Base-by-base conservation (phyloP, 2,797 vertebrate species). In the Anabas testudineus region DNA sequence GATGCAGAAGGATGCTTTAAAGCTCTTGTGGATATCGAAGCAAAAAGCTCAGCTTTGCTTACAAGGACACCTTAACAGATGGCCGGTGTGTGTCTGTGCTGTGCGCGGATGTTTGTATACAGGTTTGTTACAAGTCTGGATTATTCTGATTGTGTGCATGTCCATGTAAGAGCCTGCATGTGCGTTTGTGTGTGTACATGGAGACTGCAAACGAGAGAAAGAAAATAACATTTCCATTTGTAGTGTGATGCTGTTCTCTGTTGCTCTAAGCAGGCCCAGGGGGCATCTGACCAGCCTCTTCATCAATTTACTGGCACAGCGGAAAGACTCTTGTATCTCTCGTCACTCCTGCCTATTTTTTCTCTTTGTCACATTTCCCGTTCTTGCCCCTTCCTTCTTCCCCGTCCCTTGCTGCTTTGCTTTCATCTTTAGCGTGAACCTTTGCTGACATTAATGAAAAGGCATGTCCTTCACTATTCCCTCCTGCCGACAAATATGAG, bases 381-480 rank as follows among this genome's bases (percentile, higher is more conserved):
- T 62, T 37, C 36, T 52, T 18, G 3, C 1, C 14, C 28, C 54
- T 57, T 52, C 53, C 36, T 14, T 39, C 56, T 68, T 39, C 47
- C 26, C 24, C 28, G 26, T 58, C 14, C 1, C 56, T 62, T 18
- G 2, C 59, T n/a, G 42, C 57, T 51, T 84, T 81, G 67, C 67
- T 55, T 21, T 58, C 69, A 72, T 76, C 43, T 72, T 74, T 56
- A 66, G 24, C 2, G 14, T 64, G 71, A 83, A 75, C 83, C 77
- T 60, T 81, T 34, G 34, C 79, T 85, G 89, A 86, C 86, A 71
- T 77, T 86, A 91, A 91, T 94, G 88, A 91, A 90, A 90, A 91
- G 81, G 45, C 86, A 68, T 68, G 79, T 90, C 86, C 84, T 88
- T 60, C n/a, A 59, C 78, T 70, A 82, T 80, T 90, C 74, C 60